Evolutionary conservation across 2,888 invertebrate genomes (phyloP).

Genomic region (Rhagonycha fulva): DNA sequence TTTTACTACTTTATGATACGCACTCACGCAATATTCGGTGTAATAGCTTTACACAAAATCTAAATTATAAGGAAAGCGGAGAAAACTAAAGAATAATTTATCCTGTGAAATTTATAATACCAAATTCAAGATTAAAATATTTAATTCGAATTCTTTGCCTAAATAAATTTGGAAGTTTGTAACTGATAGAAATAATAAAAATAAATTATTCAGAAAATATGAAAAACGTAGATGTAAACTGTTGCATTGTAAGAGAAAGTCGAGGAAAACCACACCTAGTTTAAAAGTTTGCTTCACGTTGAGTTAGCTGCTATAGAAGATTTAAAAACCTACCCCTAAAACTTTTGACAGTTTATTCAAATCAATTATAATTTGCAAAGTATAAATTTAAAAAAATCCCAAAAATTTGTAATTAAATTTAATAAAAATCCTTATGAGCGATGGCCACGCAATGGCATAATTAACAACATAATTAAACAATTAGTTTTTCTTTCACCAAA

Average conservation of each 20-base stretch:
- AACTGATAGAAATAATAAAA: background rate
- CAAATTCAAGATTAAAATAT: no score
- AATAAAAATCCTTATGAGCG: background rate
- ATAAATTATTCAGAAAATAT: background rate
- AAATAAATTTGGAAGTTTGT: background rate
- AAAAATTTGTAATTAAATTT: background rate
- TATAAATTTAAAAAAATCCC: background rate
- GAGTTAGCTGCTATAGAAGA: background rate
- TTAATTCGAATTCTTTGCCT: background rate
- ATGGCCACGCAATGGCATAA: background rate
- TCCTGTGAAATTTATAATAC: background rate
- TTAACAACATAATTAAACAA: background rate
- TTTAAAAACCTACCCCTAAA: background rate
- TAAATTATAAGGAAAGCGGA: background rate
- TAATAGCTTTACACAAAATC: background rate
- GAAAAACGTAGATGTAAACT: background rate
- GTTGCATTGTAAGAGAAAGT: background rate
- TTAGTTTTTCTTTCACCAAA: background rate
- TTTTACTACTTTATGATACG: background rate
- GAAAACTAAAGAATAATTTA: background rate
- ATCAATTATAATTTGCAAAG: background rate
- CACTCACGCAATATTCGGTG: background rate
- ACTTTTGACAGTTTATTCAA: background rate
- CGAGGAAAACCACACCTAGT: background rate
- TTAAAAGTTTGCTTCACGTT: background rate